Evolutionary conservation across 2,888 invertebrate genomes (phyloP).

Genomic region (Drosophila siamana): DNA sequence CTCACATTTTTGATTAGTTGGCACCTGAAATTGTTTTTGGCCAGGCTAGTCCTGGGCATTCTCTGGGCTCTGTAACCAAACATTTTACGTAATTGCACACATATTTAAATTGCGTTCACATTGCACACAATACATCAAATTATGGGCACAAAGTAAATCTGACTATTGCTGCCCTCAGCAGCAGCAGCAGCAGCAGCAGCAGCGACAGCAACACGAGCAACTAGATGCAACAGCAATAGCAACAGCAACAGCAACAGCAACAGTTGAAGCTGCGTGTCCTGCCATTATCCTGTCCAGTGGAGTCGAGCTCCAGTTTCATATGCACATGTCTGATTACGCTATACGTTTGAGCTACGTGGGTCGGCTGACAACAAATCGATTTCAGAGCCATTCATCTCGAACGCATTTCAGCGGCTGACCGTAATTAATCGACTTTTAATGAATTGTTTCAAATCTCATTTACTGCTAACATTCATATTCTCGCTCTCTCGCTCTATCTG

Average conservation of each 20-base stretch:
- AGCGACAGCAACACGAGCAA: not conserved
- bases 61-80: slow-evolving; percentile 47
- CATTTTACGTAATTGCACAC: slow-evolving; percentile 77
- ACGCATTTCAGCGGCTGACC: not conserved
- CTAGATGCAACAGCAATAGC: slow-evolving; percentile 4
- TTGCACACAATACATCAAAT: slow-evolving; percentile 71
- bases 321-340: slow-evolving; percentile 18
- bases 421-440: slow-evolving; percentile 2
- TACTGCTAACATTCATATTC: not conserved
- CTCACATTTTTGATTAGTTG: slow-evolving; percentile 79
- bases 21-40: slow-evolving; percentile 66
- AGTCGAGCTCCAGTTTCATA: slow-evolving; percentile 19
- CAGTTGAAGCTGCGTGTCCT: slow-evolving; percentile 6
- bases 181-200: not conserved
- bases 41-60: not conserved
- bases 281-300: not conserved
- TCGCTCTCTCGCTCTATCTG: too few relatives aligned
- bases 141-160: slow-evolving; percentile 62
- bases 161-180: slow-evolving; percentile 33
- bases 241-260: slow-evolving; percentile 8
- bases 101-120: slow-evolving; percentile 73
- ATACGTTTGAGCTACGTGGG: slow-evolving; percentile 24
- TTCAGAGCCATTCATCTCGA: not conserved
- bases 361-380: slow-evolving; percentile 8
- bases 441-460: not conserved